Evolutionary conservation across 2,888 invertebrate genomes (phyloP), one percentile per base, ranked within the genome.

Genomic region (Drosophila subsilvestris): DNA sequence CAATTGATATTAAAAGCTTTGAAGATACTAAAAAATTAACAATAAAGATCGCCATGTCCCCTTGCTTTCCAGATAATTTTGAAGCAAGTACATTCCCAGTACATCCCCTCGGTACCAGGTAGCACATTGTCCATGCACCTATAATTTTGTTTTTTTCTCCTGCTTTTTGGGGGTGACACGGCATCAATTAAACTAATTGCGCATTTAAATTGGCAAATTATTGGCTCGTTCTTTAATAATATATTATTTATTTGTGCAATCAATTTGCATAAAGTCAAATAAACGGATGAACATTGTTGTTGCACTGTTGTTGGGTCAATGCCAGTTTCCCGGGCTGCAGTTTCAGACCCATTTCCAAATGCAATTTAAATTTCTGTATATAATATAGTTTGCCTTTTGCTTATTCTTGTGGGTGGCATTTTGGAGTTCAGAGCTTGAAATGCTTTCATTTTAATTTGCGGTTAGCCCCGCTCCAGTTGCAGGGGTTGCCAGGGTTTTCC

Each of bases 161-260:
- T n/a, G n/a, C 9, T 7, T 37, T 6, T n/a, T 51, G 50, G 56
- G 57, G 63, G 57, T 73, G 71, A 44, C 74, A 27, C 48, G 10
- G 60, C 72, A 76, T 76, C 76, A 76, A 76, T 76, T 76, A 76
- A 76, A 67, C 75, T 76, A 76, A 76, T 76, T 76, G 75, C 54
- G 75, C 68, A 76, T 75, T 75, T 66, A 76, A 75, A 75, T 76
- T 76, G 75, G 73, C 73, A 76, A 75, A 76, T 75, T 75, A 73
- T 76, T 60, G 55, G 0, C 74, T 37, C 48, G 50, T 50, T 71
- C 65, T 63, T 72, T 69, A 62, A 57, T 74, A 43, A 71, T 71
- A 74, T 78, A 75, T 87, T 79, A 86, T 80, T 63, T 75, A 80
- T 77, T 63, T 75, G 77, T 75, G 66, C 81, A 80, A 75, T 78